Percentiles rank a stretch among this genome's conserved stretches.
These are phyloP conservation scores for Pentalonia nigronervosa DNA, from an alignment of 1,140 invertebrate species.

Conservation along the genomic window DNA sequence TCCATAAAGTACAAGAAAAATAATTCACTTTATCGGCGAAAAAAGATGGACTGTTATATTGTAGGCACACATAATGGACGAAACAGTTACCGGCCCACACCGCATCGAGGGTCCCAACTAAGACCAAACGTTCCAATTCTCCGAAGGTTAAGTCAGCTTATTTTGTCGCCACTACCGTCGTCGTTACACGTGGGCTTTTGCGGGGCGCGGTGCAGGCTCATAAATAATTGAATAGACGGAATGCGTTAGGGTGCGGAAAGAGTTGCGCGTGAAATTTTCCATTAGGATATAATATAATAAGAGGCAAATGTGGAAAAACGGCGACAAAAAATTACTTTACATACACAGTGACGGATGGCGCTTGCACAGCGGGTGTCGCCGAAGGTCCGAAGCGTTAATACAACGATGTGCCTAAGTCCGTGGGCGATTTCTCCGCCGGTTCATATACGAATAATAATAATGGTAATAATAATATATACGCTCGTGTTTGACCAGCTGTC, in stretches of 20 bases:
- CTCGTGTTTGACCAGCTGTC: constrained; percentile 9
- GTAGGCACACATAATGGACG: neutral
- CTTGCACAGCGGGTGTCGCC: neutral
- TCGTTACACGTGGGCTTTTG: neutral
- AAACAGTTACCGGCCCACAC: neutral
- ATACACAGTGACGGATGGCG: neutral
- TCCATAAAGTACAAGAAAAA: neutral
- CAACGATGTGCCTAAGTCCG: neutral
- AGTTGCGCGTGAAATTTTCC: neutral
- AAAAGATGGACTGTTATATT: neutral
- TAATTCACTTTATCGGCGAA: neutral
- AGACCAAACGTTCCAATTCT: neutral
- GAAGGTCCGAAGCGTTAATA: neutral
- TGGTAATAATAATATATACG: neutral
- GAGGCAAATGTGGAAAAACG: neutral
- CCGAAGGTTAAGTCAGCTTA: neutral
- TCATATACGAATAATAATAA: neutral
- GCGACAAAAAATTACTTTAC: neutral
- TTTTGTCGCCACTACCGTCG: neutral
- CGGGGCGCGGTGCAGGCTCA: neutral
- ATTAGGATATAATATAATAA: constrained; percentile 6
- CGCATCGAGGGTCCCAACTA: no score
- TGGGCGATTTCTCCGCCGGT: neutral
- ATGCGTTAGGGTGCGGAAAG: neutral
- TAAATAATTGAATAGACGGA: constrained; percentile 13